phyloP scores from a whole-genome alignment of 2,797 vertebrate species.

The Squalus acanthias region DNA sequence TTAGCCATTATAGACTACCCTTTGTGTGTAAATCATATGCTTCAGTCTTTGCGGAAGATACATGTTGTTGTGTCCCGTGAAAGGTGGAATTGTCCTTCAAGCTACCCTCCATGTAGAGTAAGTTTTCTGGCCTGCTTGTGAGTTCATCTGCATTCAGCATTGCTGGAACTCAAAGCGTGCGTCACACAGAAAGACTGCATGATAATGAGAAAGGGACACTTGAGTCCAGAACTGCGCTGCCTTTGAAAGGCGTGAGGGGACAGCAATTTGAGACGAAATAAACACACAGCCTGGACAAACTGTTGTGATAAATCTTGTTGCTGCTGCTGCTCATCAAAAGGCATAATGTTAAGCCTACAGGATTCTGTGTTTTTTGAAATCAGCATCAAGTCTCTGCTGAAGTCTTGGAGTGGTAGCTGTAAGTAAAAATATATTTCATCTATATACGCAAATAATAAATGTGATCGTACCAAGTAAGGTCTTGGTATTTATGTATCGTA shows the following conservation, averaged over 20 bases:
- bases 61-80: slow-evolving; percentile 41
- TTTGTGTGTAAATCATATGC: neutral
- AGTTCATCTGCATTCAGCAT: slow-evolving; percentile 59
- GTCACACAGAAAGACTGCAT: slow-evolving; percentile 57
- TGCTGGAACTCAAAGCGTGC: slow-evolving; percentile 51
- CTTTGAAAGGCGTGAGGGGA: slow-evolving; percentile 48
- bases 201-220: slow-evolving; percentile 54
- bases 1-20: slow-evolving; percentile 36
- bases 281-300: slow-evolving; percentile 35
- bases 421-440: slow-evolving; percentile 59
- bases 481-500: neutral
- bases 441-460: neutral
- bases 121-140: slow-evolving; percentile 40
- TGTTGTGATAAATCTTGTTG: neutral
- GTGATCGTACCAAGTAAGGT: neutral
- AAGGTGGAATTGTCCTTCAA: slow-evolving; percentile 54
- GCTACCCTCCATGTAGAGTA: slow-evolving; percentile 41
- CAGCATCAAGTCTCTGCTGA: slow-evolving; percentile 95
- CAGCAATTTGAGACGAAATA: slow-evolving; percentile 44
- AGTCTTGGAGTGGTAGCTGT: slow-evolving; percentile 88
- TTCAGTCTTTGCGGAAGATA: slow-evolving; percentile 8
- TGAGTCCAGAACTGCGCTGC: slow-evolving; percentile 52
- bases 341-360: slow-evolving; percentile 90
- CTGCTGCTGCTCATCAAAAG: slow-evolving; percentile 38
- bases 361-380: slow-evolving; percentile 97